Evolutionary conservation across 2,797 vertebrate genomes (phyloP).

Genomic region (Cynopterus sphinx): DNA sequence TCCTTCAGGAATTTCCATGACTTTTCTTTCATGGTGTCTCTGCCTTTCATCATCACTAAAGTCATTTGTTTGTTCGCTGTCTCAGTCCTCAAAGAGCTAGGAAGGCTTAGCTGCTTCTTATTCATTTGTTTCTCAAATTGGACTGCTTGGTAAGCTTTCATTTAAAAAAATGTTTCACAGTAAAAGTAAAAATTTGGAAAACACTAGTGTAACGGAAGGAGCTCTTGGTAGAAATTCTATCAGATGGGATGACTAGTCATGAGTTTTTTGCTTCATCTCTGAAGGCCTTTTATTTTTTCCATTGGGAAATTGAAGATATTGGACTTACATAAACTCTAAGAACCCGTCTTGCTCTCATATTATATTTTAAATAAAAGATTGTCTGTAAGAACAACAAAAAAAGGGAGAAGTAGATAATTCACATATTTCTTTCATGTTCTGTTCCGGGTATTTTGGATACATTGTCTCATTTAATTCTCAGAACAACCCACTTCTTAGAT

Average conservation of each 20-base stretch:
- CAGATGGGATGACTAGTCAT: background rate
- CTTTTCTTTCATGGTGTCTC: background rate
- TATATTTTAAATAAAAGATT: background rate
- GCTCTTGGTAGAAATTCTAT: background rate
- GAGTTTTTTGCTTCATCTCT: background rate
- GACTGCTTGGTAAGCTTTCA: background rate
- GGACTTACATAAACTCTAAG: background rate
- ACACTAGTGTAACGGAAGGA: background rate
- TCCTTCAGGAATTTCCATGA: background rate
- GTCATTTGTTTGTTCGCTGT: background rate
- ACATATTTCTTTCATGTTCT: background rate
- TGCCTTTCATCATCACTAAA: background rate
- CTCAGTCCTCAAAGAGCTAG: background rate
- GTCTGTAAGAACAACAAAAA: background rate
- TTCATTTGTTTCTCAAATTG: background rate
- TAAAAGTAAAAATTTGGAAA: constrained; percentile 1
- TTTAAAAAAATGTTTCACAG: background rate
- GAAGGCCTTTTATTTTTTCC: background rate
- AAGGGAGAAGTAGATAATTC: background rate
- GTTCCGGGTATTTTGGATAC: background rate
- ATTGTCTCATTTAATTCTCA: background rate
- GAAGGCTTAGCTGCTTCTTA: background rate
- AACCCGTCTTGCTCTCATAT: background rate
- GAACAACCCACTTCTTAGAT: background rate
- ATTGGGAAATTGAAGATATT: background rate